Percentiles rank a stretch among this genome's conserved stretches.
Evolutionary conservation across 2,113 vertebrate species (phyloP).

Genomic region (Calyptomena viridis): DNA sequence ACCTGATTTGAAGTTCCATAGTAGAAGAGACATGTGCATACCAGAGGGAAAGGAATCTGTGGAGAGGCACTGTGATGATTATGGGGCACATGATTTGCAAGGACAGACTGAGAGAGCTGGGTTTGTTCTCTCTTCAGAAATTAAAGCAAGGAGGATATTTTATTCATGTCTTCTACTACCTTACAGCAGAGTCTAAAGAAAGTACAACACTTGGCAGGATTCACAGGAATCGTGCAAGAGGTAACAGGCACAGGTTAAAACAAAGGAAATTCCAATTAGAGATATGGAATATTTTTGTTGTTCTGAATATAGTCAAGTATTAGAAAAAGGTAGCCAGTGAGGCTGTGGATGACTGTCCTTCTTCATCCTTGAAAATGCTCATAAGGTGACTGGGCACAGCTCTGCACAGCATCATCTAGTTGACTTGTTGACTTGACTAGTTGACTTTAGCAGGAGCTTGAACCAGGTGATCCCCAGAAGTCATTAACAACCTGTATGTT

Average conservation of each 20-base stretch:
- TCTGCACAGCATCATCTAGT: not conserved
- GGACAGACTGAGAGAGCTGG: not conserved
- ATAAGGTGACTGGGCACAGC: not conserved
- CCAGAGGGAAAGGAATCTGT: not conserved
- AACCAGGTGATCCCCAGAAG: not conserved
- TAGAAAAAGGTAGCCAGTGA: not conserved
- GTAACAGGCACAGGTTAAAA: not conserved
- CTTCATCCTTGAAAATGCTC: not conserved
- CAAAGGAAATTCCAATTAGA: not conserved
- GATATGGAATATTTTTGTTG: accelerated
- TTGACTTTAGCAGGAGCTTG: not conserved
- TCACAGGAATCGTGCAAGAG: not conserved
- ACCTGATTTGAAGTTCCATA: not conserved
- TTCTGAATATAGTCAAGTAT: not conserved
- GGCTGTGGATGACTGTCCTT: not conserved
- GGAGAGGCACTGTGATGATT: not conserved
- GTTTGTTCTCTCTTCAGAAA: not conserved
- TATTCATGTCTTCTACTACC: not conserved
- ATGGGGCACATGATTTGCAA: not conserved
- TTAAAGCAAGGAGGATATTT: not conserved
- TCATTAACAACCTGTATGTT: not conserved
- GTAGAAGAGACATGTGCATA: not conserved
- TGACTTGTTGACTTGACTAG: too few relatives aligned
- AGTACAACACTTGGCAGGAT: not conserved
- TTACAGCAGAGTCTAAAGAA: not conserved